Base-by-base conservation (phyloP, 1,140 invertebrate genomes). In the Aleiodes sp. region DNA sequence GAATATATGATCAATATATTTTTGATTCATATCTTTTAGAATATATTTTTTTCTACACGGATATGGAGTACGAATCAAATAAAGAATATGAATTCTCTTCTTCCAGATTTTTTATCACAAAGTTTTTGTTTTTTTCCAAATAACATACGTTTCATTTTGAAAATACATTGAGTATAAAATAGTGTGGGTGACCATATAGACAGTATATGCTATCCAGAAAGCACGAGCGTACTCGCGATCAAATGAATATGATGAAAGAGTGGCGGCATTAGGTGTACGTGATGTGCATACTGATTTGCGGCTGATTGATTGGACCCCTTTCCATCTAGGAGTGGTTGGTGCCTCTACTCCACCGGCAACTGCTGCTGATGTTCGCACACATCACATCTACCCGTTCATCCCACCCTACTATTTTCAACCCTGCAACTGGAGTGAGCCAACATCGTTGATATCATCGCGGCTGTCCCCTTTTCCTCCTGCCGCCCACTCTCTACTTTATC, bases 221-320 rank as follows among this genome's bases (percentile, higher is more conserved):
- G 67, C 52, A 59, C 57, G 56, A 61, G 52, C 57, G 37, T 28
- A 31, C 67, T 78, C 70, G 78, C 75, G 82, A 84, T 85, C 81
- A 80, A 84, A 86, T 84, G 84, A 84, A 85, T 85, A 84, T 83
- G 83, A 86, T 85, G 83, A 85, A 86, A 86, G 84, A 85, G 84
- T 85, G 81, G 80, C 75, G 76, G 84, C 81, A 86, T 86, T 86
- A 86, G 80, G 76, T 76, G 81, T 78, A 86, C 84, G 84, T 86
- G 84, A 80, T 78, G 79, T 84, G 83, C 83, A 86, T 86, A 85
- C 84, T 85, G 84, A 86, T 85, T 86, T 85, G 78, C 75, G 82
- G 83, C 83, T 84, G 83, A 86, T 84, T 86, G 84, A 86, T 86
- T 84, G 83, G 81, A 82, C 76, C 84, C 83, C 82, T 84, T 84